Conservation (phyloP, 2,888 invertebrate genomes). For the Thymelicus lineola region DNA sequence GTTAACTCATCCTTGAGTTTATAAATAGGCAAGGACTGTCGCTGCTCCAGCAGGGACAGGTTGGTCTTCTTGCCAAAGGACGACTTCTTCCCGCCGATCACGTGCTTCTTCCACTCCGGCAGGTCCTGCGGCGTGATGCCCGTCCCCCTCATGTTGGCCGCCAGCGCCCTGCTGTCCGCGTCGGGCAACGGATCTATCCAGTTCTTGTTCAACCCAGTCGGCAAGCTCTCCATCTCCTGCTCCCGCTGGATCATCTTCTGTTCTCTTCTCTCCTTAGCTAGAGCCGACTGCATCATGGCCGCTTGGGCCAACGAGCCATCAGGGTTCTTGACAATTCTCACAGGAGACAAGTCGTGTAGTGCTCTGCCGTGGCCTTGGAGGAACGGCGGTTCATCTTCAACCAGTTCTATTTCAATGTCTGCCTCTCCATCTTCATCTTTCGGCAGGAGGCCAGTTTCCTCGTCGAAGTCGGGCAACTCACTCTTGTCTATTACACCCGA, state of each 20-base stretch:
- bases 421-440: slow-evolving; percentile 98
- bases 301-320: slow-evolving; percentile 99
- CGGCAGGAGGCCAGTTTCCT: slow-evolving; percentile 96
- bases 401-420: slow-evolving; percentile 99
- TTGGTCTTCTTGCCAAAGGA: slow-evolving; percentile 99
- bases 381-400: slow-evolving; percentile 99
- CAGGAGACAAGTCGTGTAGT: slow-evolving; percentile 96
- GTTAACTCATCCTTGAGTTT: slow-evolving; percentile 97
- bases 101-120: slow-evolving; percentile 99
- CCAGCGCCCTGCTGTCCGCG: slow-evolving; percentile 88
- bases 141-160: slow-evolving; percentile 93
- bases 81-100: slow-evolving; percentile 98
- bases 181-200: slow-evolving; percentile 99
- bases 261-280: slow-evolving; percentile 98
- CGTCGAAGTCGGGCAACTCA: slow-evolving; percentile 98
- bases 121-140: slow-evolving; percentile 94
- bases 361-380: slow-evolving; percentile 96
- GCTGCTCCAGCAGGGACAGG: slow-evolving; percentile 96
- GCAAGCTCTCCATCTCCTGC: slow-evolving; percentile 93
- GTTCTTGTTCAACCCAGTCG: slow-evolving; percentile 93
- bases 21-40: slow-evolving; percentile 98
- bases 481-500: slow-evolving; percentile 96
- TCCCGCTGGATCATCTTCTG: slow-evolving; percentile 98
- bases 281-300: slow-evolving; percentile 99
- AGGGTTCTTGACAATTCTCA: slow-evolving; percentile 98